A percentile compares a stretch with the other conserved stretches of the same genome.
phyloP scores from a whole-genome alignment of 2,888 invertebrate genomes.

The Toxonevra muliebris region DNA sequence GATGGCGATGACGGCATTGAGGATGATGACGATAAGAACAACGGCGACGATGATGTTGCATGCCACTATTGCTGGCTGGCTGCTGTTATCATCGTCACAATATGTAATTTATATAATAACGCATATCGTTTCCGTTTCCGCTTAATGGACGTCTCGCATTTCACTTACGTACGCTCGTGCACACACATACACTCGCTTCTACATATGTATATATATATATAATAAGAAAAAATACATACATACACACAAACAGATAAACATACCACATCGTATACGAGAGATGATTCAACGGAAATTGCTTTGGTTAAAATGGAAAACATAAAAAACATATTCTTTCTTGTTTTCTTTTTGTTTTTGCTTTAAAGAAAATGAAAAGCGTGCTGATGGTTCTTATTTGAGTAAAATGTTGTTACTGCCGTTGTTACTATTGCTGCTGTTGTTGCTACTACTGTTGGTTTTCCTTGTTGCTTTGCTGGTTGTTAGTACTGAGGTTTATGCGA shows the following conservation, averaged over 20 bases:
- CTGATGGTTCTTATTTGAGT: not conserved
- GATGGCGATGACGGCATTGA: no score
- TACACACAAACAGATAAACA: not conserved
- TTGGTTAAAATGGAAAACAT: conserved; percentile 56
- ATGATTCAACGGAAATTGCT: conserved; percentile 54
- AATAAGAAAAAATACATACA: not conserved
- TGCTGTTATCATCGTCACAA: conserved; percentile 12
- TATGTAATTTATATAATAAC: conserved; percentile 23
- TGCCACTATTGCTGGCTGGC: not conserved
- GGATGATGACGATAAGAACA: no score
- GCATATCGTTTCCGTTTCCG: conserved; percentile 22
- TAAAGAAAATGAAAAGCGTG: conserved; percentile 5
- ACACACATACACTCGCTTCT: conserved; percentile 10
- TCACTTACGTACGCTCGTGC: not conserved
- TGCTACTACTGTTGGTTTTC: not conserved
- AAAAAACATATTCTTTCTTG: conserved; percentile 44
- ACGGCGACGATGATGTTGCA: no score
- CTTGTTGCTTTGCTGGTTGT: not conserved
- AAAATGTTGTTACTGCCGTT: not conserved
- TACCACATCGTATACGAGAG: not conserved
- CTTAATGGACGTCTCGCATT: conserved; percentile 10
- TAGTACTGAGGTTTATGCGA: not conserved
- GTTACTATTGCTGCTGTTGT: not conserved
- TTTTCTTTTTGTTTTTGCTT: not conserved
- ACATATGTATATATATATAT: not conserved